Percentiles rank a stretch among this genome's conserved stretches.
Evolutionary conservation across 2,888 invertebrate genomes (phyloP).

Genomic region (Phortica okadai): DNA sequence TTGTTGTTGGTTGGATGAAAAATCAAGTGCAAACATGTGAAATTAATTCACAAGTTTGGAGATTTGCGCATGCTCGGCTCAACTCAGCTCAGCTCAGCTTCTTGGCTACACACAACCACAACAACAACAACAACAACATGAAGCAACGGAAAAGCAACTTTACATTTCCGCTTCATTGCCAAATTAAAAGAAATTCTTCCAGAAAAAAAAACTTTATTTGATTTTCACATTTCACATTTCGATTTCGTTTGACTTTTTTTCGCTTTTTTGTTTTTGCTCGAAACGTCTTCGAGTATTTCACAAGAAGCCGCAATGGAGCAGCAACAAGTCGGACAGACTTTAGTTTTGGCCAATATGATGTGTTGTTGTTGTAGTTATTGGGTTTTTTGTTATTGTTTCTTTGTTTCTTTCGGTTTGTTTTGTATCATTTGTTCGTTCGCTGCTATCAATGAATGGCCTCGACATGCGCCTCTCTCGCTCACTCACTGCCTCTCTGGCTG

Average conservation of each 20-base stretch:
- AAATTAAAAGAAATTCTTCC: neutral
- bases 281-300: slow-evolving; percentile 9
- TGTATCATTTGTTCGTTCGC: slow-evolving; percentile 2
- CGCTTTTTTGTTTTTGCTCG: neutral
- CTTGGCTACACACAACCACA: neutral
- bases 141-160: neutral
- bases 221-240: neutral
- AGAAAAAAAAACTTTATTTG: neutral
- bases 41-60: slow-evolving; percentile 64
- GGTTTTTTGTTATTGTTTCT: slow-evolving; percentile 23
- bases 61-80: slow-evolving; percentile 3
- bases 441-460: neutral
- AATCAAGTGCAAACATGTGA: slow-evolving; percentile 62
- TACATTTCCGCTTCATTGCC: slow-evolving; percentile 7
- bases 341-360: slow-evolving; percentile 38
- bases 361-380: slow-evolving; percentile 19
- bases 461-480: neutral
- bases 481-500: neutral
- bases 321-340: slow-evolving; percentile 12
- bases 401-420: slow-evolving; percentile 19
- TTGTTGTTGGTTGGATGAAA: slow-evolving; percentile 6
- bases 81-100: neutral
- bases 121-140: slow-evolving; percentile 6
- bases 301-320: slow-evolving; percentile 21
- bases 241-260: neutral